Evolutionary conservation across 2,113 vertebrate genomes (phyloP).

Genomic region (Thryonomys swinderianus): DNA sequence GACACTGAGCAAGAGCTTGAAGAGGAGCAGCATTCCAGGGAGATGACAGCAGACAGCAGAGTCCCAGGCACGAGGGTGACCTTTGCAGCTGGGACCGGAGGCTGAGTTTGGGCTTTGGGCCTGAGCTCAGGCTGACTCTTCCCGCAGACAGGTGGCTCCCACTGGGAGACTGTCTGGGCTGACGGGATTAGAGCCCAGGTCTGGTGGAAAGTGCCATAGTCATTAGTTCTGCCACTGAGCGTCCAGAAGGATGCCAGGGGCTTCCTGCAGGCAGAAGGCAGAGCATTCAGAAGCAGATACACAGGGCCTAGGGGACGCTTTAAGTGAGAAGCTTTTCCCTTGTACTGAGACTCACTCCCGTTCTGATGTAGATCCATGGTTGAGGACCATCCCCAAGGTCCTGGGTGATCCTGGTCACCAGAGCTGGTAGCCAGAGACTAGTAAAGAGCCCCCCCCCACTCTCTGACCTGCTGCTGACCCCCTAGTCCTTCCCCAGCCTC

Average conservation of each 20-base stretch:
- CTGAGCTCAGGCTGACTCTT: fast-evolving
- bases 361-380: conserved; percentile 73
- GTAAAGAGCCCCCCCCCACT: conserved; percentile 67
- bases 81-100: fast-evolving
- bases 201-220: fast-evolving
- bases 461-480: neutral
- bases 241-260: neutral
- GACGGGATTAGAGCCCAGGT: neutral
- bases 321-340: conserved; percentile 60
- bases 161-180: fast-evolving
- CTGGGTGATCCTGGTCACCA: conserved; percentile 71
- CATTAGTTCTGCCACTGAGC: neutral
- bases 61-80: neutral
- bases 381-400: conserved; percentile 57
- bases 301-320: conserved; percentile 33
- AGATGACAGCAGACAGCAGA: neutral
- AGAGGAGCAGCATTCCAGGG: fast-evolving
- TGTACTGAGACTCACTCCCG: conserved; percentile 52
- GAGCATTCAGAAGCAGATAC: neutral
- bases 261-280: neutral
- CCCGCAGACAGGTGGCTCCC: neutral
- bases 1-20: neutral
- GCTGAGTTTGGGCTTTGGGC: neutral
- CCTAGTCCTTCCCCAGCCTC: neutral
- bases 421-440: conserved; percentile 72